Percentiles rank a stretch among this genome's conserved stretches.
These are phyloP conservation scores for Prinia subflava DNA, from an alignment of 2,113 vertebrate species.

Conservation along the genomic window DNA sequence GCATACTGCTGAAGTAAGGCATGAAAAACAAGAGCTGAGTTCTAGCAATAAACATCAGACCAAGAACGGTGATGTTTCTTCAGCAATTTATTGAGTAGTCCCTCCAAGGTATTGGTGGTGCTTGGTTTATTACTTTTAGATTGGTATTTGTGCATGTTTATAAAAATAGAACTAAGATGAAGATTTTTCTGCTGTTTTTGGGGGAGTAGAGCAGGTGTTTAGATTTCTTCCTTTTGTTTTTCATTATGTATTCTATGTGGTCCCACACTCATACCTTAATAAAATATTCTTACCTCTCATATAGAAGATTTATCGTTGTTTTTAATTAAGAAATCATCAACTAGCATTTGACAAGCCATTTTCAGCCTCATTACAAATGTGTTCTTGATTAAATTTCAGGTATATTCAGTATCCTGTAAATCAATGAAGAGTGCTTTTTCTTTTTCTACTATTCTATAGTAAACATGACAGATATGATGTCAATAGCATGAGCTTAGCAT, in stretches of 20 bases:
- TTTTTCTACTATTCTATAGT: background rate
- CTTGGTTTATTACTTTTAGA: background rate
- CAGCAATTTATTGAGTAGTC: background rate
- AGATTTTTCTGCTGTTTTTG: background rate
- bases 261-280: background rate
- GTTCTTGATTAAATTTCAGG: slow-evolving; percentile 58
- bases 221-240: background rate
- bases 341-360: slow-evolving; percentile 51
- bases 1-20: background rate
- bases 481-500: background rate
- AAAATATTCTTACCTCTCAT: background rate
- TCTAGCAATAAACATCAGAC: background rate
- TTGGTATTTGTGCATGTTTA: background rate
- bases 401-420: slow-evolving; percentile 45
- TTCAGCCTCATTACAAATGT: slow-evolving; percentile 44
- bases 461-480: background rate
- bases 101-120: accelerated
- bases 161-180: background rate
- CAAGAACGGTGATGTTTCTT: background rate
- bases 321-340: slow-evolving; percentile 66
- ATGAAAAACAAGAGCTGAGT: background rate
- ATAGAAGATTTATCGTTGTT: slow-evolving; percentile 7
- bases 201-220: background rate
- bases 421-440: background rate
- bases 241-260: background rate